Evolutionary conservation across 2,888 invertebrate genomes (phyloP).

Genomic region (Heliconius hortense): DNA sequence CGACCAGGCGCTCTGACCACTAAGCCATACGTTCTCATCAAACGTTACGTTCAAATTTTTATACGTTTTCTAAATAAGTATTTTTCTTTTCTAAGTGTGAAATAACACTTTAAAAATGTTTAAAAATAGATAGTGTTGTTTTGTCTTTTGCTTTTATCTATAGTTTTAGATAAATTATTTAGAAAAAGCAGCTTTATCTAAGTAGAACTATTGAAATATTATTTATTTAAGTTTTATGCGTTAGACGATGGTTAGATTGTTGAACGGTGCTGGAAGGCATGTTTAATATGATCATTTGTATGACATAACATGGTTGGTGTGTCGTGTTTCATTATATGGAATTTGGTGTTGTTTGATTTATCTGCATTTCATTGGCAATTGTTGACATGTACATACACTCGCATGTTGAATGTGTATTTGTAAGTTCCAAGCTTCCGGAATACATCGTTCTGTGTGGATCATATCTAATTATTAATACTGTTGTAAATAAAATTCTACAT

Average conservation of each 20-base stretch:
- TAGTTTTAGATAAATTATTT: no score
- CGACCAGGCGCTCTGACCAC: no score
- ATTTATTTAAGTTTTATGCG: not conserved
- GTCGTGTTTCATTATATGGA: not conserved
- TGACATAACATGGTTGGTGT: constrained; percentile 5
- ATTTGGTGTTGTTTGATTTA: constrained; percentile 8
- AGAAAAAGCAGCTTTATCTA: not conserved
- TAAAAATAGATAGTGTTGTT: no score
- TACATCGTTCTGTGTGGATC: not conserved
- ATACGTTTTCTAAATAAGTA: no score
- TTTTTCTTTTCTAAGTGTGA: no score
- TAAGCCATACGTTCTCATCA: no score
- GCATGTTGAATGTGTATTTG: not conserved
- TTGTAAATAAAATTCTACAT: not conserved
- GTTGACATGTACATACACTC: constrained; percentile 1
- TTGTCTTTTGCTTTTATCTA: no score
- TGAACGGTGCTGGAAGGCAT: not conserved
- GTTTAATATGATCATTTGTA: constrained; percentile 13
- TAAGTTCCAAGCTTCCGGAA: not conserved
- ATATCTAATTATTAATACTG: not conserved
- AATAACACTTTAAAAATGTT: no score
- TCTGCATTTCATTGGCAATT: constrained; percentile 1
- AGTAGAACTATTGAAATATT: constrained; percentile 1
- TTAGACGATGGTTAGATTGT: not conserved
- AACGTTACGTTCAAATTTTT: no score